phyloP scores from a whole-genome alignment of 2,888 invertebrate species.

The Habrosyne pyritoides region DNA sequence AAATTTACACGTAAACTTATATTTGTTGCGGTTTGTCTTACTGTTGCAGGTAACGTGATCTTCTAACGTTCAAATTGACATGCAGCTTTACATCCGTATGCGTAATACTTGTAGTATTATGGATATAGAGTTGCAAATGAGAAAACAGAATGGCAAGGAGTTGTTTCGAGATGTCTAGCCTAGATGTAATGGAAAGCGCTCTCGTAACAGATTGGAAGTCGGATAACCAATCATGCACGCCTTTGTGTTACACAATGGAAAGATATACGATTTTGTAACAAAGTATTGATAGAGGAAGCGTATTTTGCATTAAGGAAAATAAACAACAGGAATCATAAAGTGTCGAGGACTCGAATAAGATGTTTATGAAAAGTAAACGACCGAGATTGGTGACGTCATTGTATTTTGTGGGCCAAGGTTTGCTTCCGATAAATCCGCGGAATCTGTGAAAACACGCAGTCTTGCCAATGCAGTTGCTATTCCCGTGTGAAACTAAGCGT shows the following conservation, averaged over 20 bases:
- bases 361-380: not conserved
- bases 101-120: constrained; percentile 13
- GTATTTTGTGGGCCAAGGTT: constrained; percentile 46
- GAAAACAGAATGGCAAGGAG: not conserved
- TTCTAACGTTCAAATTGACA: constrained; percentile 35
- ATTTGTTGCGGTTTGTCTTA: constrained; percentile 42
- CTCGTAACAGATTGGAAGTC: not conserved
- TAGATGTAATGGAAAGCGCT: not conserved
- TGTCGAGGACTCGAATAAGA: not conserved
- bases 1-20: constrained; percentile 20
- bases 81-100: constrained; percentile 34
- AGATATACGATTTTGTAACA: not conserved
- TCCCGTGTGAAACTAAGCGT: not conserved
- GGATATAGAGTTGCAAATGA: not conserved
- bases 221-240: constrained; percentile 1
- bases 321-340: not conserved
- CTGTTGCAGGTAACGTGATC: constrained; percentile 47
- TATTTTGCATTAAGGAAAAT: not conserved
- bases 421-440: constrained; percentile 33
- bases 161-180: not conserved
- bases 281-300: not conserved
- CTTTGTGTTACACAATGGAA: not conserved
- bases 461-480: not conserved
- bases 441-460: not conserved
- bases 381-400: not conserved